phyloP scores from a whole-genome alignment of 2,113 vertebrate genomes.

The Perca fluviatilis region DNA sequence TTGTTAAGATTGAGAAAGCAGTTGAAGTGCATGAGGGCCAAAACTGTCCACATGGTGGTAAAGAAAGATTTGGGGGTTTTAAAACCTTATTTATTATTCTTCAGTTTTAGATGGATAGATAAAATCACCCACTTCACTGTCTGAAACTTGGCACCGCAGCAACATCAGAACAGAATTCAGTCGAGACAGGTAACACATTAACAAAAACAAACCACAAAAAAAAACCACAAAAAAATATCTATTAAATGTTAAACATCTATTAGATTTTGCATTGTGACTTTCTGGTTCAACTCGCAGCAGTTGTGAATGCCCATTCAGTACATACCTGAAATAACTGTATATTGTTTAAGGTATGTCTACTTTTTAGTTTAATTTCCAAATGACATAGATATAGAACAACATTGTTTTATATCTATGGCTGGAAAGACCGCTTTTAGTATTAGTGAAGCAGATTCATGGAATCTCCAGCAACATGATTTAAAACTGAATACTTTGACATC shows the following conservation, averaged over 20 bases:
- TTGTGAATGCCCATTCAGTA: not conserved
- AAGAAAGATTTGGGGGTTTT: not conserved
- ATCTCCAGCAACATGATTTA: no score
- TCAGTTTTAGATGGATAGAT: not conserved
- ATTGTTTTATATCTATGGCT: no score
- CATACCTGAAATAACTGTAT: no score
- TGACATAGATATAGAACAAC: no score
- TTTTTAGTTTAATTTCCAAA: slow-evolving; percentile 1
- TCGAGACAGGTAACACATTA: no score
- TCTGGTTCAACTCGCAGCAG: not conserved
- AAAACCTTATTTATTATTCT: not conserved
- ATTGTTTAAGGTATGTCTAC: not conserved
- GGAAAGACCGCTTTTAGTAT: no score
- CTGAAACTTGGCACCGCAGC: not conserved
- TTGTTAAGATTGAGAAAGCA: not conserved
- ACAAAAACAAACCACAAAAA: not conserved
- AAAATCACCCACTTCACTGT: no score
- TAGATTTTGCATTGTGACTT: no score
- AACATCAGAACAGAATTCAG: no score
- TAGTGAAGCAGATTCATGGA: no score
- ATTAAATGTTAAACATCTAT: not conserved
- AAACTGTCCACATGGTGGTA: not conserved
- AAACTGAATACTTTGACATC: no score
- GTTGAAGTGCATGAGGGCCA: not conserved
- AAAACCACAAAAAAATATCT: not conserved